Conservation (phyloP, 2,888 invertebrate genomes). For the Lasioglossum marginatum region DNA sequence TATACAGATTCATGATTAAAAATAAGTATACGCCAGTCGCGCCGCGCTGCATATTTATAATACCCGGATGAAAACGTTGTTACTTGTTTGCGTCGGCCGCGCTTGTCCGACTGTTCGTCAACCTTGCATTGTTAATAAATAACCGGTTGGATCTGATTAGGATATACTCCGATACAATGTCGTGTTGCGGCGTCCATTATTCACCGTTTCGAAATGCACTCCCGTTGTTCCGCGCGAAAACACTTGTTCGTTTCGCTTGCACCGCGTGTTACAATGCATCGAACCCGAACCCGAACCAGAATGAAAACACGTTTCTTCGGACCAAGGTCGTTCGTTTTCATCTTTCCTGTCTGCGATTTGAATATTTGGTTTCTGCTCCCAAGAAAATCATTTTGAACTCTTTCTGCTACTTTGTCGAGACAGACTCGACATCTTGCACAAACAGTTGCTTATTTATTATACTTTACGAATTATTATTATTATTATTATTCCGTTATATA, state of each 20-base stretch:
- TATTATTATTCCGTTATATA: too few species aligned
- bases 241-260: not conserved
- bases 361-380: not conserved
- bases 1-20: not conserved
- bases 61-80: constrained; percentile 12
- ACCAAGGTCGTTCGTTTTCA: not conserved
- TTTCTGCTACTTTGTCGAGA: too few species aligned
- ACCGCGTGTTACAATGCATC: not conserved
- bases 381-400: too few species aligned
- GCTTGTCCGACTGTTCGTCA: not conserved
- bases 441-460: too few species aligned
- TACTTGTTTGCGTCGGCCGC: constrained; percentile 2
- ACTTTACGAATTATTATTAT: too few species aligned
- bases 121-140: constrained; percentile 18
- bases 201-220: not conserved
- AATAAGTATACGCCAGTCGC: not conserved
- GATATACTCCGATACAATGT: not conserved
- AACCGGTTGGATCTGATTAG: not conserved
- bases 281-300: not conserved
- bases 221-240: not conserved
- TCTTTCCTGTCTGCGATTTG: not conserved
- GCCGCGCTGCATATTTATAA: not conserved
- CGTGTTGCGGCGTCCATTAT: constrained; percentile 7
- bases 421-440: too few species aligned
- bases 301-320: not conserved